Conservation (phyloP, 2,888 invertebrate genomes). For the Anagyrus pseudococci region DNA sequence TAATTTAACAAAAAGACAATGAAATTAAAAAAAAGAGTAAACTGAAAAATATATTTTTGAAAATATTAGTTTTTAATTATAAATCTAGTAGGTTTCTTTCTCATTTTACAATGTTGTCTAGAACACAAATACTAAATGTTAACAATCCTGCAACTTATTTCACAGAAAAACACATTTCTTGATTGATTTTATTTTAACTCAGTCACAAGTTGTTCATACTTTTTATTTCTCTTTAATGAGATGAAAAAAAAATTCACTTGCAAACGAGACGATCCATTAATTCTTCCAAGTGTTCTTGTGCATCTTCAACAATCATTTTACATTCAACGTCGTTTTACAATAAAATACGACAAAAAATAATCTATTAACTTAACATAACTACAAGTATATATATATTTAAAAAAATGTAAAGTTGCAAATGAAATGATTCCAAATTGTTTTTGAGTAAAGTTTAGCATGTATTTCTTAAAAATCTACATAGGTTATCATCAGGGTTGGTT, state of each 20-base stretch:
- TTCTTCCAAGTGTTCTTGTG: conserved; percentile 28
- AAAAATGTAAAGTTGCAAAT: conserved; percentile 4
- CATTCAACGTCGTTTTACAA: conserved; percentile 28
- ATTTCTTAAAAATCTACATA: conserved; percentile 1
- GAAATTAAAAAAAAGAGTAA: conserved; percentile 15
- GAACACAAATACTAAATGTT: conserved; percentile 12
- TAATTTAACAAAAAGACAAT: conserved; percentile 11
- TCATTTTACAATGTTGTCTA: conserved; percentile 32
- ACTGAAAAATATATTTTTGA: conserved; percentile 2
- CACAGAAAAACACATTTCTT: conserved; percentile 20
- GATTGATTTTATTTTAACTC: too few species aligned
- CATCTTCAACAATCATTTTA: conserved; percentile 24
- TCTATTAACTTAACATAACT: conserved; percentile 27
- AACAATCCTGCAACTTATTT: conserved; percentile 18
- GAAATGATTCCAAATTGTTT: conserved; percentile 3
- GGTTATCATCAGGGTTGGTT: conserved; percentile 18
- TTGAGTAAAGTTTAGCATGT: conserved; percentile 22
- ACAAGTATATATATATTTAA: conserved; percentile 7
- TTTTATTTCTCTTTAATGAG: conserved; percentile 24
- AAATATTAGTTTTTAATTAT: conserved; percentile 13
- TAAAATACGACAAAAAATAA: conserved; percentile 27
- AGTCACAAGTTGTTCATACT: too few species aligned
- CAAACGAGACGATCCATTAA: conserved; percentile 17
- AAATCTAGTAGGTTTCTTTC: conserved; percentile 1
- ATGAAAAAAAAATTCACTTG: conserved; percentile 22